A percentile compares a stretch with the other conserved stretches of the same genome.
phyloP scores from a whole-genome alignment of 1,140 invertebrate genomes.

The Drosophila arawakana region DNA sequence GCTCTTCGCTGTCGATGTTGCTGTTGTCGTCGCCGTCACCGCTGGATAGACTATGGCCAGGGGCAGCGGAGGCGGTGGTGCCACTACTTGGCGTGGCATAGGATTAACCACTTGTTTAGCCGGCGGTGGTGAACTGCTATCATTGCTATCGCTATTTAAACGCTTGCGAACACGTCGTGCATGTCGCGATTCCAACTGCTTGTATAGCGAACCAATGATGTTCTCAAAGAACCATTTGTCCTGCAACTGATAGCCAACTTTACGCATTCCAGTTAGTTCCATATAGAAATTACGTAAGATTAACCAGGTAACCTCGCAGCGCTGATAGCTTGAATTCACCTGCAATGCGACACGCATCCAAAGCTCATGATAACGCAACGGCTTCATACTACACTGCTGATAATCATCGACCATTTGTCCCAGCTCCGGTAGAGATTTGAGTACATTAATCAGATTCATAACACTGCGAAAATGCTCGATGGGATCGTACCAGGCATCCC shows the following conservation, averaged over 20 bases:
- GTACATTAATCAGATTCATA: conserved; percentile 42
- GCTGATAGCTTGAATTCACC: conserved; percentile 17
- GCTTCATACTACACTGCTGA: not conserved
- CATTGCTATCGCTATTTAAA: not conserved
- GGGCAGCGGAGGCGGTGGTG: conserved; percentile 26
- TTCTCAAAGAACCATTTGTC: conserved; percentile 80
- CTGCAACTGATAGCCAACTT: conserved; percentile 64
- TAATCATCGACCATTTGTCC: conserved; percentile 31
- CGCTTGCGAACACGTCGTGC: not conserved
- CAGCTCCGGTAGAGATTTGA: conserved; percentile 49
- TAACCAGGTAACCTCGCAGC: conserved; percentile 76
- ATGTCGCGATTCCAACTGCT: not conserved
- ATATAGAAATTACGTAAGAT: conserved; percentile 63
- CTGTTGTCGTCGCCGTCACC: not conserved
- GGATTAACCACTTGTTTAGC: not conserved
- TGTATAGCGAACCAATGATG: conserved; percentile 52
- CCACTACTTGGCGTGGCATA: not conserved
- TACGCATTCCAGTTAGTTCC: conserved; percentile 65
- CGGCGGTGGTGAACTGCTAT: not conserved
- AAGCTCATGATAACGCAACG: conserved; percentile 32
- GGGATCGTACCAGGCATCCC: conserved; percentile 54
- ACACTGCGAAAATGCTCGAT: conserved; percentile 73
- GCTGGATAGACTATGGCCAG: conserved; percentile 62
- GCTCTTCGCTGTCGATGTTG: not conserved
- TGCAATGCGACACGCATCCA: conserved; percentile 37